Conservation (phyloP, 2,888 invertebrate species). For the Xestia sexstrigata region DNA sequence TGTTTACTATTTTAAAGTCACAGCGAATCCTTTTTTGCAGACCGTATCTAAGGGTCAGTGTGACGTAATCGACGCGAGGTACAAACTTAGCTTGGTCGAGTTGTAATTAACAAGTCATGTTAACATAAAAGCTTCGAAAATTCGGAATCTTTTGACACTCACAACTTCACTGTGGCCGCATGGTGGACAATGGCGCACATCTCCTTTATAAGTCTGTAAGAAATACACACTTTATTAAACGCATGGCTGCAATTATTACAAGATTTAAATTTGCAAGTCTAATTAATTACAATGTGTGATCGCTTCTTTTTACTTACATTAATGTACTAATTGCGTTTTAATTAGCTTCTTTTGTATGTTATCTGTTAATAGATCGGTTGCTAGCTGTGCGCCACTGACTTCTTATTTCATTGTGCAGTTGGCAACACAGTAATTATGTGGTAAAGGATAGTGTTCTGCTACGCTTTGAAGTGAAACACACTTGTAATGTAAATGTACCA, state of each 20-base stretch:
- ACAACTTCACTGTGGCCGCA: not conserved
- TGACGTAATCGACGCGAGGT: too few relatives aligned
- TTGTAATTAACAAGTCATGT: not conserved
- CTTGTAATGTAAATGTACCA: not conserved
- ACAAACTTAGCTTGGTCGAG: too few relatives aligned
- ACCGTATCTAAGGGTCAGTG: too few relatives aligned
- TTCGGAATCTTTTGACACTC: not conserved
- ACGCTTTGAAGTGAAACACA: not conserved
- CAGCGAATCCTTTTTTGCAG: too few relatives aligned
- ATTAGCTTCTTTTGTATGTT: slow-evolving; percentile 44
- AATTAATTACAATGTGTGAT: slow-evolving; percentile 29
- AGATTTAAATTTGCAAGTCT: slow-evolving; percentile 44
- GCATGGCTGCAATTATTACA: slow-evolving; percentile 7
- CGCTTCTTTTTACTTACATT: slow-evolving; percentile 30
- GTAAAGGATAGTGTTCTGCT: not conserved
- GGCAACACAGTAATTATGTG: not conserved
- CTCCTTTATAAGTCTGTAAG: too few relatives aligned
- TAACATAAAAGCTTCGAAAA: not conserved
- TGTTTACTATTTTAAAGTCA: too few relatives aligned
- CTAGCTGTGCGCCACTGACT: not conserved
- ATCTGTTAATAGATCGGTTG: slow-evolving; percentile 36
- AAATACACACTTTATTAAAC: not conserved
- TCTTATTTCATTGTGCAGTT: not conserved
- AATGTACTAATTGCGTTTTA: slow-evolving; percentile 44
- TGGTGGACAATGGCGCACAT: not conserved